phyloP scores from a whole-genome alignment of 1,140 invertebrate species.

The Monomorium pharaonis region DNA sequence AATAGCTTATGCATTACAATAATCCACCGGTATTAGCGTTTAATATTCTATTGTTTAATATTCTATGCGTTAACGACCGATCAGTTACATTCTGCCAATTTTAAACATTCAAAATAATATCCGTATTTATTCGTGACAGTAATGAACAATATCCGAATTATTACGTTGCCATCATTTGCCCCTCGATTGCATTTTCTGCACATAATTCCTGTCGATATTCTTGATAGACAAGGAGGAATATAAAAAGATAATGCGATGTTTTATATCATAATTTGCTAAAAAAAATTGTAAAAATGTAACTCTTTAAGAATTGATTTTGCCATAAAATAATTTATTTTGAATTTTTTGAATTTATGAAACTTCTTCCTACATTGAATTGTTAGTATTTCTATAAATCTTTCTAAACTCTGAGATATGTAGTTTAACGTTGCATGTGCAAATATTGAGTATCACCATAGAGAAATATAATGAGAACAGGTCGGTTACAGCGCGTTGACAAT shows the following conservation, averaged over 20 bases:
- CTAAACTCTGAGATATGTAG: not conserved
- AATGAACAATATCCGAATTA: not conserved
- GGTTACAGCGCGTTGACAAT: not conserved
- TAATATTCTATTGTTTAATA: constrained; percentile 8
- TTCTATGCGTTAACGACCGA: not conserved
- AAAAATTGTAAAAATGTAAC: not conserved
- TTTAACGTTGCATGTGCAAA: not conserved
- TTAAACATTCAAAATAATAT: not conserved
- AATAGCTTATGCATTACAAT: constrained; percentile 14
- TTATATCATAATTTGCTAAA: not conserved
- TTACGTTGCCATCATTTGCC: not conserved
- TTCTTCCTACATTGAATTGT: not conserved
- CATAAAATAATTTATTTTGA: not conserved
- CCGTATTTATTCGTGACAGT: not conserved
- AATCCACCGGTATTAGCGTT: not conserved
- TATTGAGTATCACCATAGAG: not conserved
- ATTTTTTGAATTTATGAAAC: not conserved
- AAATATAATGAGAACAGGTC: constrained; percentile 1
- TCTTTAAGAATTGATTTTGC: not conserved
- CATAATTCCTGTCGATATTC: not conserved
- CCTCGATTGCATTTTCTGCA: not conserved
- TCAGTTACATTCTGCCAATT: not conserved
- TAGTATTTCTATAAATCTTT: not conserved
- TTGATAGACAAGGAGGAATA: not conserved
- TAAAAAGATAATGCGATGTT: not conserved